Evolutionary conservation across 1,140 invertebrate species (phyloP).

Genomic region (Dryas iulia): DNA sequence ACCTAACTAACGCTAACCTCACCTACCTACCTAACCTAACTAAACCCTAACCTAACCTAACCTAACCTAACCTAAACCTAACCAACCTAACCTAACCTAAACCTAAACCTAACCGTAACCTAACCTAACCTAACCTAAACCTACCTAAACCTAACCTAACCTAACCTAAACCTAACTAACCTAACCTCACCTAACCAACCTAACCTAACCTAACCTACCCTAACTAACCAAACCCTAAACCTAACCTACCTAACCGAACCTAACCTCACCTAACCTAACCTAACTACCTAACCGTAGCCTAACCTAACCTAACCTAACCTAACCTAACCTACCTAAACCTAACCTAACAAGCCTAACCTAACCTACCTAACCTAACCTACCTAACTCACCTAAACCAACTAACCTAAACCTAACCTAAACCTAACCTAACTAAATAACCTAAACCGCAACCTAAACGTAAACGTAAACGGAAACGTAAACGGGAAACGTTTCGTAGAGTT

Average conservation of each 20-base stretch:
- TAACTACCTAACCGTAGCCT: not conserved
- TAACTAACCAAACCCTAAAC: too few relatives aligned
- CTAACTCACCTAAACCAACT: not conserved
- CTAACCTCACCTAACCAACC: not conserved
- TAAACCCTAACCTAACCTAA: not conserved
- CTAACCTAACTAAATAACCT: not conserved
- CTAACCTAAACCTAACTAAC: not conserved
- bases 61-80: too few relatives aligned
- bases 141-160: too few relatives aligned
- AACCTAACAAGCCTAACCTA: not conserved
- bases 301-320: not conserved
- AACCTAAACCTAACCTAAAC: not conserved
- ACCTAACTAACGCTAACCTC: not conserved
- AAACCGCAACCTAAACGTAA: too few relatives aligned
- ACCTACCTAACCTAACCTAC: not conserved
- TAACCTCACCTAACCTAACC: not conserved
- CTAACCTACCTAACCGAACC: not conserved
- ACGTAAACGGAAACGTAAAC: too few relatives aligned
- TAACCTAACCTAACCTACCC: not conserved
- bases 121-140: not conserved
- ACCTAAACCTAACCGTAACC: too few relatives aligned
- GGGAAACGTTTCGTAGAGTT: too few relatives aligned
- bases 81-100: not conserved
- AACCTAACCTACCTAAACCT: not conserved
- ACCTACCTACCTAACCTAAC: not conserved